phyloP scores from a whole-genome alignment of 2,888 invertebrate genomes.

The Lacanobia wlatinum region DNA sequence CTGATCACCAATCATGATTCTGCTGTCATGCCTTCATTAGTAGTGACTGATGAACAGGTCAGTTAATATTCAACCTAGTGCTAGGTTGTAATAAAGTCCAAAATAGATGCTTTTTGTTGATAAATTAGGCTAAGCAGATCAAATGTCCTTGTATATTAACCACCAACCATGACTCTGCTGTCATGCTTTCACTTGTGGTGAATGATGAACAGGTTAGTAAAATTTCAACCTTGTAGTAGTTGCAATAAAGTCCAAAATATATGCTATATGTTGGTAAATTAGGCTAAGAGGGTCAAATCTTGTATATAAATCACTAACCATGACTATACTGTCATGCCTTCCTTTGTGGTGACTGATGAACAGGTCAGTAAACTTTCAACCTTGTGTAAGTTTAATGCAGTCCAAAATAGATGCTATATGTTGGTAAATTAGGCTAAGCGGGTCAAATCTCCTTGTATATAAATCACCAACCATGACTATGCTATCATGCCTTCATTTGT shows the following conservation, averaged over 20 bases:
- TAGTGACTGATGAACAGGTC: slow-evolving; percentile 77
- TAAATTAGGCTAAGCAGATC: too few relatives aligned
- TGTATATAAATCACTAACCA: too few relatives aligned
- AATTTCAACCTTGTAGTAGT: background rate
- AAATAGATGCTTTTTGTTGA: background rate
- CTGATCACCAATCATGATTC: slow-evolving; percentile 94
- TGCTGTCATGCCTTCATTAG: slow-evolving; percentile 95
- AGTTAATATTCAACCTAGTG: background rate
- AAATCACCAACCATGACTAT: slow-evolving; percentile 98
- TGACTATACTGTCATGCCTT: slow-evolving; percentile 97
- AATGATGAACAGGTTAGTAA: slow-evolving; percentile 74
- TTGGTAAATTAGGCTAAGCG: background rate
- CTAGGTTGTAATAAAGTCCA: background rate
- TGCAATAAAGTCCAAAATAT: background rate
- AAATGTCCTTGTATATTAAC: slow-evolving; percentile 98
- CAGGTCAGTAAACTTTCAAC: slow-evolving; percentile 41
- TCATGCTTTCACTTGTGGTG: slow-evolving; percentile 94
- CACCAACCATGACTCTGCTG: slow-evolving; percentile 98
- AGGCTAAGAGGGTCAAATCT: too few relatives aligned
- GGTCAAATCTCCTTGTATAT: background rate
- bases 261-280: background rate
- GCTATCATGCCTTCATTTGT: slow-evolving; percentile 96
- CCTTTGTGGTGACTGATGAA: slow-evolving; percentile 81
- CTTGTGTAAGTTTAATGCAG: background rate
- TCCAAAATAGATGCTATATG: background rate